These are phyloP conservation scores for Gobiocypris rarus DNA, from an alignment of 2,113 vertebrate genomes.

Conservation along the genomic window DNA sequence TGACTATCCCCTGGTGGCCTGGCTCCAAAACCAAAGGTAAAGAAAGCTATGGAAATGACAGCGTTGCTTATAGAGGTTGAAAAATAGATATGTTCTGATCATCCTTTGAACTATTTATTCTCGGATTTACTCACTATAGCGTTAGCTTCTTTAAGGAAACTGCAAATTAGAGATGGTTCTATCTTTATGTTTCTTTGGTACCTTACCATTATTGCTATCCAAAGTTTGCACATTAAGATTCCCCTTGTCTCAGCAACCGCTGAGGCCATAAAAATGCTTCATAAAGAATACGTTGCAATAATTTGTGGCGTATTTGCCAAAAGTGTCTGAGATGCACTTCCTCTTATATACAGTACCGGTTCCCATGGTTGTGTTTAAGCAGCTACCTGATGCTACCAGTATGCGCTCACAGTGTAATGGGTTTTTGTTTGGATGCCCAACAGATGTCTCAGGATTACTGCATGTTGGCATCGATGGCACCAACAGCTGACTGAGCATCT, in stretches of 20 bases:
- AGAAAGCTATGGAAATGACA: conserved; percentile 75
- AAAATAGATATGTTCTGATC: conserved; percentile 77
- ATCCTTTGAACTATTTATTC: conserved; percentile 73
- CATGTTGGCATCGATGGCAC: conserved; percentile 17
- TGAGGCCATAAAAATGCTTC: conserved; percentile 71
- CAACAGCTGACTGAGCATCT: conserved; percentile 14
- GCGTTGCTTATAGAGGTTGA: conserved; percentile 67
- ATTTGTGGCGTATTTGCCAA: conserved; percentile 74
- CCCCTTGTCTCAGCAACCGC: conserved; percentile 71
- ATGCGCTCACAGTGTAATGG: conserved; percentile 15
- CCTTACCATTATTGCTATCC: conserved; percentile 78
- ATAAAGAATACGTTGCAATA: conserved; percentile 70
- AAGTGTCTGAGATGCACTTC: conserved; percentile 66
- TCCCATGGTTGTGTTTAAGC: conserved; percentile 60
- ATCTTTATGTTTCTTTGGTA: conserved; percentile 71
- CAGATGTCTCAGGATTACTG: conserved; percentile 29
- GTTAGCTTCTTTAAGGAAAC: conserved; percentile 71
- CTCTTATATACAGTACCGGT: conserved; percentile 53
- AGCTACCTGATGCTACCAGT: conserved; percentile 59
- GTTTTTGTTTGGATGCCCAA: conserved; percentile 2
- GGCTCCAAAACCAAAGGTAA: conserved; percentile 75
- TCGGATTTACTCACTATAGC: conserved; percentile 71
- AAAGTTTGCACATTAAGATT: conserved; percentile 75
- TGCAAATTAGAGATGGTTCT: conserved; percentile 73
- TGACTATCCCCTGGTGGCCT: conserved; percentile 68